Evolutionary conservation across 2,888 invertebrate species (phyloP), one percentile per base, ranked within the genome.

Genomic region (Hemaris fuciformis): DNA sequence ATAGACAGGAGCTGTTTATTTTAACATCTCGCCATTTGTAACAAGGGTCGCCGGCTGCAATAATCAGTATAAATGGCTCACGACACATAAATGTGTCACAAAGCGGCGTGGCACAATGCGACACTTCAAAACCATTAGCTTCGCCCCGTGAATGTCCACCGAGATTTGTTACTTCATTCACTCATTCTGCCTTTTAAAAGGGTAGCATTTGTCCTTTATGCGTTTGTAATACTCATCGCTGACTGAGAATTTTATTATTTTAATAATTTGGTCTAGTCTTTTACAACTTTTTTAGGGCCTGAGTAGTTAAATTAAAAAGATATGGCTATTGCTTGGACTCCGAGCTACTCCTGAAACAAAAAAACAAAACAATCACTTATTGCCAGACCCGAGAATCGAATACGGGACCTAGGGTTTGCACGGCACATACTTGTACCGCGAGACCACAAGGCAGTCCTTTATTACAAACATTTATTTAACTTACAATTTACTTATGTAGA

Each of bases 41-140:
- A 3, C 18, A 27, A 18, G 27, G 53, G 53, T n/a, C n/a, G 59
- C 23, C 23, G 46, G 13, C 22, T n/a, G n/a, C n/a, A n/a, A 59
- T 59, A 59, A 59, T 59, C 46, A 27, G 46, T 46, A 59, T 59
- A 46, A 59, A 59, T 59, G 59, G 59, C 31, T 53, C 20, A 23
- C 34, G 59, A 38, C 45, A 38, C 59, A 59, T 45, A 59, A 59
- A 59, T 59, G 38, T 31, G 46, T 34, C 59, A 59, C 22, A 34
- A 22, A 25, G 59, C 22, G 59, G 15, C 31, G 5, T n/a, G 15
- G 27, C 57, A 53, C 38, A 53, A 27, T 7, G 53, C 8, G 7
- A 38, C 46, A 46, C 59, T 59, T 59, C 59, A 48, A 48, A 59
- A 59, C 59, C 59, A 59, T 59, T 59, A 59, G 59, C 46, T 15